Base-by-base conservation (phyloP, 2,797 vertebrate genomes). In the Notoglanidium macrostoma region DNA sequence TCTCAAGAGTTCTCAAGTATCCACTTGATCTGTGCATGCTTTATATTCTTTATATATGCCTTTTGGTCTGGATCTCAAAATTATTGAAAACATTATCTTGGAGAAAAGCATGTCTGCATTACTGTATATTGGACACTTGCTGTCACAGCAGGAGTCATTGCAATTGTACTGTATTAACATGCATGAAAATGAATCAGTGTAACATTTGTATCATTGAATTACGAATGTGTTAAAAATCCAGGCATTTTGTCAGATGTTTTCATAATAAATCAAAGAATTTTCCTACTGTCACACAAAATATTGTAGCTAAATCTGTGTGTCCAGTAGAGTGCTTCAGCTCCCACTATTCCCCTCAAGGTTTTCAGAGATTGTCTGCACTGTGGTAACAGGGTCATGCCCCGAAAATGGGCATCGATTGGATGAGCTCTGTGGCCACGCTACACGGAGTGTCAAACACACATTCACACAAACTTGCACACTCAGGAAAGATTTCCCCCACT, bases 321-420 rank as follows among this genome's bases (percentile, higher is more conserved):
- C 61, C 61, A 82, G 29, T 82, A 65, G 44, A 83, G 84, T 87
- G 85, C 74, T 83, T 90, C 77, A 72, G 83, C 67, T 89, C 85
- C 80, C 78, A 87, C 79, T 51, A 81, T 83, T 85, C 85, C 88
- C 87, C 88, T 85, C 51, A 61, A 82, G 89, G 79, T 65, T 85
- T 83, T 74, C 68, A 83, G 85, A 87, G 79, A 87, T 90, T 87
- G 86, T 90, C 85, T 85, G 87, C 74, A 32, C 78, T 29, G 82
- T 84, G 80, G 90, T 91, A 91, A 91, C 85, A 83, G 89, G 90
- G 90, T 91, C 89, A 89, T 86, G 83, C 89, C 89, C 89, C 84
- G 83, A 89, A 90, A 91, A 89, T 89, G 87, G 89, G 85, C 89
- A 91, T 91, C 80, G 88, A 91, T 90, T 91, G 89, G 88, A 86